phyloP scores from a whole-genome alignment of 2,113 vertebrate genomes.

The Orcinus orca region DNA sequence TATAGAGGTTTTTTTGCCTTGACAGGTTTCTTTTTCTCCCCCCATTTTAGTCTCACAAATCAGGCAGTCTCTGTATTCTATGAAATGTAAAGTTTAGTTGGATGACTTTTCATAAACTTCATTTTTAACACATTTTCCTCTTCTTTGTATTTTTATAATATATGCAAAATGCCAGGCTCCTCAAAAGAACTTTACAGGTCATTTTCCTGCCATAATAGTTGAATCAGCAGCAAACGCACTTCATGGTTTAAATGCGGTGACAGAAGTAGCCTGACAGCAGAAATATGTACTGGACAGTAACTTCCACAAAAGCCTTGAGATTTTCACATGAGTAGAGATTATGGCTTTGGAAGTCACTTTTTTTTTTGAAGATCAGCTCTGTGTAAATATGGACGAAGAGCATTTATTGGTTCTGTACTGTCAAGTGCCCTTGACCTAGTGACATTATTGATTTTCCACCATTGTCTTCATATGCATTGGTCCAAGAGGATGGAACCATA shows the following conservation, averaged over 20 bases:
- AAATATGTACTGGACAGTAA: slow-evolving; percentile 71
- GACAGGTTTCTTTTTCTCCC: slow-evolving; percentile 50
- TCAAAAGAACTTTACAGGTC: slow-evolving; percentile 80
- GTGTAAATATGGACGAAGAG: slow-evolving; percentile 49
- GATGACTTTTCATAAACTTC: slow-evolving; percentile 77
- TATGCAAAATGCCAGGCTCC: slow-evolving; percentile 80
- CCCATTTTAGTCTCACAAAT: slow-evolving; percentile 67
- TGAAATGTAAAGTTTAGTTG: slow-evolving; percentile 72
- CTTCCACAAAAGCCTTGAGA: slow-evolving; percentile 62
- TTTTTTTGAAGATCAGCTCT: not conserved
- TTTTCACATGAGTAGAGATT: slow-evolving; percentile 74
- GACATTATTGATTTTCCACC: slow-evolving; percentile 71
- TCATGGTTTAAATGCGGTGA: slow-evolving; percentile 75
- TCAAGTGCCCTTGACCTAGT: slow-evolving; percentile 74
- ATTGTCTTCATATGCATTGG: slow-evolving; percentile 70
- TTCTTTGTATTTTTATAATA: slow-evolving; percentile 76
- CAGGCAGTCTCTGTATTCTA: slow-evolving; percentile 68
- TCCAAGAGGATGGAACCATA: slow-evolving; percentile 7
- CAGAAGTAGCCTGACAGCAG: slow-evolving; percentile 66
- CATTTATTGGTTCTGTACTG: slow-evolving; percentile 51
- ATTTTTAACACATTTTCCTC: slow-evolving; percentile 76
- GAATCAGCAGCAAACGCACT: slow-evolving; percentile 78
- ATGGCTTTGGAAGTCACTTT: slow-evolving; percentile 64
- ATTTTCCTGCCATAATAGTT: slow-evolving; percentile 80
- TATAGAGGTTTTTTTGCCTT: slow-evolving; percentile 66